Base-by-base conservation (phyloP, 2,888 invertebrate species). In the Sesia apiformis region DNA sequence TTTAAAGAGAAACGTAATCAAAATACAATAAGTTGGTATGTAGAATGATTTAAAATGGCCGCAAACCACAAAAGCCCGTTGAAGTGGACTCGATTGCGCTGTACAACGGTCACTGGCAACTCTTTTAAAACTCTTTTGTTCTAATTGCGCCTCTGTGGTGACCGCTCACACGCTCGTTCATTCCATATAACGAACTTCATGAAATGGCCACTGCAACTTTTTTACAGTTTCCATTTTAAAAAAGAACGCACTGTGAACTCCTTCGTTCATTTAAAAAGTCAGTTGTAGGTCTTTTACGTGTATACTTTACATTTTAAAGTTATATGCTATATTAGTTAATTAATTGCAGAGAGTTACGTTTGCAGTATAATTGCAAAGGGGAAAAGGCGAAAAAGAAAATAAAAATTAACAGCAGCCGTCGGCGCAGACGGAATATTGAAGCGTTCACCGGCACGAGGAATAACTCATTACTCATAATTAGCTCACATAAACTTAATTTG, bases 391-490 rank as follows among this genome's bases (percentile, higher is more conserved):
- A 59, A 63, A 60, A 58, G 60, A 62, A 62, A 70, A 72, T 69
- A 74, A 73, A 74, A 76, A 73, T 73, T 66, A 65, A 69, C 67
- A 61, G 60, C 65, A 63, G 53, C 64, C 67, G 64, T 64, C 63
- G 63, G 60, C 58, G 63, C 68, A 68, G 69, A 65, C 62, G 63
- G 66, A 68, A 69, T 74, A 78, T 76, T 69, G 71, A 73, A 77
- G 69, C 59, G 64, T 69, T 70, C 67, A 61, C 61, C 58, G 58
- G 56, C 63, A 61, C 62, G 63, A 63, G 67, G 66, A 74, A 70
- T 67, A 72, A 73, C 74, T 76, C 76, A 79, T 84, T 79, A 77
- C 72, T 85, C 79, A 80, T 82, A 84, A 85, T 85, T 84, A 85
- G 76, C 70, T 59, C 62, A 65, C 69, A 74, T 74, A 74, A 83